Conservation (phyloP, 2,888 invertebrate genomes). For the Melinaea marsaeus region DNA sequence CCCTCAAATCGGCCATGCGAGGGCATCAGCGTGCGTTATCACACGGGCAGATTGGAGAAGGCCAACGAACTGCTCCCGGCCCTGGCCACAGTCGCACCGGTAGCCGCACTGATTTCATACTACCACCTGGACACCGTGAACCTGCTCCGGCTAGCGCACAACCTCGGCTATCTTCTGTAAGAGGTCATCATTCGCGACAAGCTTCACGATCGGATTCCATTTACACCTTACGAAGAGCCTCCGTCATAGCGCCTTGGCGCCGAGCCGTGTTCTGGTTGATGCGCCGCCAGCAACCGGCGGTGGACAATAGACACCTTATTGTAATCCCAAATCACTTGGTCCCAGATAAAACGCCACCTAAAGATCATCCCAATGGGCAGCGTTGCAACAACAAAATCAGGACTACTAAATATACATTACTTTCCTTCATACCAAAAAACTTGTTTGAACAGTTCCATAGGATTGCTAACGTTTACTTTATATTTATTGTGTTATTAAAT, state of each 20-base stretch:
- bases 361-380: conserved; percentile 90
- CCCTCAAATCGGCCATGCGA: conserved; percentile 84
- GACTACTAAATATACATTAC: conserved; percentile 95
- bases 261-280: conserved; percentile 80
- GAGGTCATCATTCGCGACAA: conserved; percentile 86
- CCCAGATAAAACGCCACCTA: conserved; percentile 86
- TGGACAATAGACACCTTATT: conserved; percentile 83
- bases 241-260: conserved; percentile 84
- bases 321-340: conserved; percentile 92
- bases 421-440: conserved; percentile 97
- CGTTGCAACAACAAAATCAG: conserved; percentile 91
- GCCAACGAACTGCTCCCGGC: conserved; percentile 51
- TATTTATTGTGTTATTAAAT: conserved; percentile 96
- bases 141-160: conserved; percentile 62
- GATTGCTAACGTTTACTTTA: conserved; percentile 98
- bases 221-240: conserved; percentile 88
- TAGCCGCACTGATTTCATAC: conserved; percentile 92
- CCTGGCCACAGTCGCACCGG: conserved; percentile 88
- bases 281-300: conserved; percentile 79
- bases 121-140: conserved; percentile 91
- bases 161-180: conserved; percentile 70
- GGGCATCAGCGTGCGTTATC: conserved; percentile 92
- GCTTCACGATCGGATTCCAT: conserved; percentile 93
- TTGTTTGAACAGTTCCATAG: conserved; percentile 98
- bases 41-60: conserved; percentile 89